These are phyloP conservation scores for Callipepla squamata DNA, from an alignment of 2,113 vertebrate species.

Conservation along the genomic window DNA sequence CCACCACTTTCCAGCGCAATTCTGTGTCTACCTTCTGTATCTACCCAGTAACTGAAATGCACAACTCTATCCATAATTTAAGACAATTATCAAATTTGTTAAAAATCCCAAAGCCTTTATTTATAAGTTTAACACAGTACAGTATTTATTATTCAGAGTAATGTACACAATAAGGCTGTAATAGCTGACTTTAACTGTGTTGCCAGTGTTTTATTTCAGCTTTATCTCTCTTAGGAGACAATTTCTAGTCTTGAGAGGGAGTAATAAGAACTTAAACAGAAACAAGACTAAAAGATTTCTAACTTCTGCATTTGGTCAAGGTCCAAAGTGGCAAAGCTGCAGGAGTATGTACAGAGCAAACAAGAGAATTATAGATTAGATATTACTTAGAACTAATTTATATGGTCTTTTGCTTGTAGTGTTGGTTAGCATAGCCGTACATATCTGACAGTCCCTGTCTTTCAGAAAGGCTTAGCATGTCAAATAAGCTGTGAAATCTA, in stretches of 20 bases:
- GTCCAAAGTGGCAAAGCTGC: background rate
- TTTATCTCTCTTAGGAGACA: background rate
- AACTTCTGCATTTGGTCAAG: background rate
- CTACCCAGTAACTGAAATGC: background rate
- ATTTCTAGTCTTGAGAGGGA: background rate
- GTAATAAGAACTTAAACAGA: background rate
- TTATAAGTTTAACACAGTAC: background rate
- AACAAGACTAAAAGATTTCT: background rate
- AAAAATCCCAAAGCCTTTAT: slow-evolving; percentile 15
- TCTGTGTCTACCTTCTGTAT: background rate
- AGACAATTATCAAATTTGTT: background rate
- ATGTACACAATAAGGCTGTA: background rate
- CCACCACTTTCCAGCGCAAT: background rate
- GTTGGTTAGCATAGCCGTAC: background rate
- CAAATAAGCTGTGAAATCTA: background rate
- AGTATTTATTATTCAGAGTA: background rate
- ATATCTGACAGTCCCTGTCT: background rate
- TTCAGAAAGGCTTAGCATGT: background rate
- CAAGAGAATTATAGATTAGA: background rate
- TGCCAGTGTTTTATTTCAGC: background rate
- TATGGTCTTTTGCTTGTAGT: background rate
- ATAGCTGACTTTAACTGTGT: background rate
- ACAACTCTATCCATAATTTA: background rate
- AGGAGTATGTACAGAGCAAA: background rate
- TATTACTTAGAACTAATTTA: background rate